Percentiles rank a stretch among this genome's conserved stretches.
Conservation (phyloP, 2,797 vertebrate genomes). For the Xenops minutus region DNA sequence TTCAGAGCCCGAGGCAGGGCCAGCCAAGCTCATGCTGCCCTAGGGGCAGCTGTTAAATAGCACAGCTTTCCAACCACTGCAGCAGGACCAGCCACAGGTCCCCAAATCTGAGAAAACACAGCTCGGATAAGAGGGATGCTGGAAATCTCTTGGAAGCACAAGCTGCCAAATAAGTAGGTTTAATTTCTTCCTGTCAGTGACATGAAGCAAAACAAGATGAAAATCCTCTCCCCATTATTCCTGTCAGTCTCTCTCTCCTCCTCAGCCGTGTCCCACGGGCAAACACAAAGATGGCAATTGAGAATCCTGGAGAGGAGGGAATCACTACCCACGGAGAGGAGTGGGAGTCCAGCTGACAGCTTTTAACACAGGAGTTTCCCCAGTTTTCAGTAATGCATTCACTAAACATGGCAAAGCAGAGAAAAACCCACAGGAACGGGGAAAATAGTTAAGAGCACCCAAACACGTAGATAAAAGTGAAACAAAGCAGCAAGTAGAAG, state of each 20-base stretch:
- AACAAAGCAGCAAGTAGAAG: not conserved
- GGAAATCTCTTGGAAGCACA: not conserved
- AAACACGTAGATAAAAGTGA: fast-evolving
- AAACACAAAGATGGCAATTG: not conserved
- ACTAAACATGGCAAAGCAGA: not conserved
- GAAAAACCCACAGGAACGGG: fast-evolving
- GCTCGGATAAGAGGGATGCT: not conserved
- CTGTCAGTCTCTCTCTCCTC: constrained; percentile 23
- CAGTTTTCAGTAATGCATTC: not conserved
- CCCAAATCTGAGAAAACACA: not conserved
- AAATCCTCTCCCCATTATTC: not conserved
- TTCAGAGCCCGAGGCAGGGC: not conserved
- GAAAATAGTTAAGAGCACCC: not conserved
- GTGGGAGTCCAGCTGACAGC: constrained; percentile 31
- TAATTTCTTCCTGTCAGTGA: constrained; percentile 32
- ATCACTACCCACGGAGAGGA: not conserved
- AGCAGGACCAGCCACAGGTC: not conserved
- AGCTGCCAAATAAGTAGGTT: constrained; percentile 59
- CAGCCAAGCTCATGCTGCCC: not conserved
- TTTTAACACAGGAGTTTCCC: not conserved
- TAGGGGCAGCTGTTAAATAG: not conserved
- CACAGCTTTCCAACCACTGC: not conserved
- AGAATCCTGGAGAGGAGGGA: not conserved
- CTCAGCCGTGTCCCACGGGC: not conserved
- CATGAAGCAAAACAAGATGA: not conserved